phyloP scores from a whole-genome alignment of 1,140 invertebrate species.

The Pseudomyrmex flavicornis region DNA sequence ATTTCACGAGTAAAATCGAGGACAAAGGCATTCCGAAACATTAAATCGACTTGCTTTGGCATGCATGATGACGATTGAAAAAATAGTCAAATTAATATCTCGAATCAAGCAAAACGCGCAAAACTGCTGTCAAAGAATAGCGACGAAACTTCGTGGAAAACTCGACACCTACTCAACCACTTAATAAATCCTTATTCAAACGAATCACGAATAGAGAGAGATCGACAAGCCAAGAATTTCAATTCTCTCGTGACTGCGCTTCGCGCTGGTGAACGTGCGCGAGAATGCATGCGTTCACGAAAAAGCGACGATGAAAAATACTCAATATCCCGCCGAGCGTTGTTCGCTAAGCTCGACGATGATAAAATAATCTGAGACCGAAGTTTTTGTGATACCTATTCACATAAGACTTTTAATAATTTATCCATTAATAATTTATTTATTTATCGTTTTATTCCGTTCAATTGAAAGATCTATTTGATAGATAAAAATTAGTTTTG shows the following conservation, averaged over 20 bases:
- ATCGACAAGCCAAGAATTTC: constrained; percentile 24
- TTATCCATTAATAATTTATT: constrained; percentile 23
- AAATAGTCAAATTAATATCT: constrained; percentile 22
- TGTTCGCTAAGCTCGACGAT: constrained; percentile 4
- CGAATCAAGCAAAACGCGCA: neutral
- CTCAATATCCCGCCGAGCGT: constrained; percentile 9
- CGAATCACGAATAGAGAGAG: neutral
- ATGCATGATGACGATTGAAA: neutral
- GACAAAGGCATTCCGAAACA: neutral
- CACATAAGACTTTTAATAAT: constrained; percentile 17
- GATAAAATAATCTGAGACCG: constrained; percentile 12
- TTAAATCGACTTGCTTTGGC: neutral
- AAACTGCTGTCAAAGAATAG: neutral
- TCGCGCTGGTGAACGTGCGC: neutral
- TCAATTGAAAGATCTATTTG: no score
- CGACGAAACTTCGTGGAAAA: neutral
- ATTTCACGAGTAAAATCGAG: neutral
- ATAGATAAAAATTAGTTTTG: no score
- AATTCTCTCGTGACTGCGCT: constrained; percentile 2
- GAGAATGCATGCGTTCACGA: neutral
- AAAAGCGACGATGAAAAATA: constrained; percentile 32
- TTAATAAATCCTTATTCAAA: constrained; percentile 37
- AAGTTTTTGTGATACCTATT: neutral
- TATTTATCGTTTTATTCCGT: neutral
- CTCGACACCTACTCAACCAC: constrained; percentile 15